phyloP scores from a whole-genome alignment of 2,888 invertebrate genomes.

The Hecatera dysodea region DNA sequence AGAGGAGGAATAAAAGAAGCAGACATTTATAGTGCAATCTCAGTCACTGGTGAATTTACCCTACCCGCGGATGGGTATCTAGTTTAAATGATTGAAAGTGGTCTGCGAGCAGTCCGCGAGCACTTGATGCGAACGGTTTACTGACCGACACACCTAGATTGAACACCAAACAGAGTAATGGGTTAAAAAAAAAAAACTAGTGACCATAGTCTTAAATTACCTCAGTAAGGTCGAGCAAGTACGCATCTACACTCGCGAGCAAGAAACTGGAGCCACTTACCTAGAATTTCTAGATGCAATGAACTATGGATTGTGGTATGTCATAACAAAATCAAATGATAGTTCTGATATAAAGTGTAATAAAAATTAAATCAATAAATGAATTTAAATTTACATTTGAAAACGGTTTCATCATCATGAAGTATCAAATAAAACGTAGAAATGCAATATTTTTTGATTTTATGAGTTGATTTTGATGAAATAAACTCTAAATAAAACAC shows the following conservation, averaged over 20 bases:
- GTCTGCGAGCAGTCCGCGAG: conserved; percentile 33
- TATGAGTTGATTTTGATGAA: too few relatives aligned
- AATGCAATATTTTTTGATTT: too few relatives aligned
- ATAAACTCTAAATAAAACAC: too few relatives aligned
- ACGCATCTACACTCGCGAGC: not conserved
- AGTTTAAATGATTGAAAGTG: conserved; percentile 61
- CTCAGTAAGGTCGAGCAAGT: not conserved
- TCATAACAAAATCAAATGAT: too few relatives aligned
- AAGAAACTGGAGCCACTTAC: not conserved
- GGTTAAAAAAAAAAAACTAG: not conserved
- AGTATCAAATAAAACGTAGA: too few relatives aligned
- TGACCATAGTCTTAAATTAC: not conserved
- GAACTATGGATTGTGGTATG: too few relatives aligned
- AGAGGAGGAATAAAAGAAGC: not conserved
- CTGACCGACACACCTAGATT: conserved; percentile 27
- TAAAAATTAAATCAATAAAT: too few relatives aligned
- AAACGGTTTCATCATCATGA: too few relatives aligned
- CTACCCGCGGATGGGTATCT: conserved; percentile 12
- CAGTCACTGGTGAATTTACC: conserved; percentile 13
- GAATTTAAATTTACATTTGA: too few relatives aligned
- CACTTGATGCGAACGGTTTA: conserved; percentile 31
- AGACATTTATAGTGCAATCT: not conserved
- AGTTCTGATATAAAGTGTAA: too few relatives aligned
- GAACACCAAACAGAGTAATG: conserved; percentile 43
- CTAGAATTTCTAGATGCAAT: too few relatives aligned